Evolutionary conservation across 2,888 invertebrate genomes (phyloP).

Genomic region (Scaptomyza flava): DNA sequence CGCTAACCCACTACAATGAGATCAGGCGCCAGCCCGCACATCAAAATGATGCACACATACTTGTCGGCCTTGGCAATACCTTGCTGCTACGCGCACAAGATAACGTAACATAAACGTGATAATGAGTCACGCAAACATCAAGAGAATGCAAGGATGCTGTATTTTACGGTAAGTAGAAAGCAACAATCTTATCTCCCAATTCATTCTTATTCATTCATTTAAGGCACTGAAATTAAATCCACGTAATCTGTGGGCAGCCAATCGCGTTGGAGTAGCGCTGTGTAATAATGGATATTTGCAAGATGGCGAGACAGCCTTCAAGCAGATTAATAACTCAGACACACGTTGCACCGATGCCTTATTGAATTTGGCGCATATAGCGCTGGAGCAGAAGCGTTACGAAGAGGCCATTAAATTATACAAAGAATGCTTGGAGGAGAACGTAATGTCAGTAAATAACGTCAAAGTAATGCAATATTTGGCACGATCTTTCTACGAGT

Average conservation of each 20-base stretch:
- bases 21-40: not conserved
- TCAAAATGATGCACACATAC: slow-evolving; percentile 8
- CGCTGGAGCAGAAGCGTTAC: slow-evolving; percentile 23
- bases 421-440: slow-evolving; percentile 23
- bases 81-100: slow-evolving; percentile 23
- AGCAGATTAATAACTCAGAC: slow-evolving; percentile 20
- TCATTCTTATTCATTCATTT: not conserved
- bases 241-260: slow-evolving; percentile 50
- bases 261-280: slow-evolving; percentile 48
- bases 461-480: slow-evolving; percentile 31
- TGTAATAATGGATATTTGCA: not conserved
- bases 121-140: not conserved
- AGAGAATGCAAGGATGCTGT: slow-evolving; percentile 22
- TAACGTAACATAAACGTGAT: not conserved
- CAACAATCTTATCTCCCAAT: not conserved
- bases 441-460: not conserved
- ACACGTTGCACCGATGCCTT: slow-evolving; percentile 16
- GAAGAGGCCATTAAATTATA: slow-evolving; percentile 39
- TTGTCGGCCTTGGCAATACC: slow-evolving; percentile 51
- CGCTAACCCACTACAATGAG: slow-evolving; percentile 26
- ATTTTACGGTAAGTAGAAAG: slow-evolving; percentile 17
- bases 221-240: slow-evolving; percentile 33
- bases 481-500: slow-evolving; percentile 28
- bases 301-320: slow-evolving; percentile 26
- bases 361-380: slow-evolving; percentile 37